These are phyloP conservation scores for Epirrita christyi DNA, from an alignment of 2,888 invertebrate genomes.

Conservation along the genomic window DNA sequence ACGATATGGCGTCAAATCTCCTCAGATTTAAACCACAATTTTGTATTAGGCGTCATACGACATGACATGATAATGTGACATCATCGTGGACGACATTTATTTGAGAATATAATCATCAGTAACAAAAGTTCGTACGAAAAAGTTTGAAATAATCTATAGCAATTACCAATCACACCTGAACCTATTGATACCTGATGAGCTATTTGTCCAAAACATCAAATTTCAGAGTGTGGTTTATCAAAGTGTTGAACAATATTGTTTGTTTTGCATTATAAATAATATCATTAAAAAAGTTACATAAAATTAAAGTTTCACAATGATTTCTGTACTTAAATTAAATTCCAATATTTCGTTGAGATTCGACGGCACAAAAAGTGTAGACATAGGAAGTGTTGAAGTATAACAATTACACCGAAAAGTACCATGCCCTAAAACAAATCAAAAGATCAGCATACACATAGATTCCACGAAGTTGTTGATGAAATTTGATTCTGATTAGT, in stretches of 20 bases:
- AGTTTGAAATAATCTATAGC: too few species aligned
- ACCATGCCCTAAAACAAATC: slow-evolving; percentile 43
- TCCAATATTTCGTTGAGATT: slow-evolving; percentile 40
- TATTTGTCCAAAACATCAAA: too few species aligned
- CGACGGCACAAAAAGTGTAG: slow-evolving; percentile 32
- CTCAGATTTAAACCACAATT: too few species aligned
- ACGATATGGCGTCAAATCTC: too few species aligned
- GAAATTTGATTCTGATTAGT: slow-evolving; percentile 13
- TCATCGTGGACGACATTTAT: too few species aligned
- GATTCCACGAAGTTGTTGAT: not conserved
- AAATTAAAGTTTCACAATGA: not conserved
- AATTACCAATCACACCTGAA: too few species aligned
- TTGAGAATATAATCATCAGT: too few species aligned
- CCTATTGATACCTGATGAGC: too few species aligned
- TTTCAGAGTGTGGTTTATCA: too few species aligned
- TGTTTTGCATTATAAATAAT: not conserved
- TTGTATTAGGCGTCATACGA: too few species aligned
- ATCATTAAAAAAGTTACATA: not conserved
- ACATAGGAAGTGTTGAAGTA: slow-evolving; percentile 31
- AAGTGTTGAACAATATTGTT: not conserved
- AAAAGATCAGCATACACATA: slow-evolving; percentile 29
- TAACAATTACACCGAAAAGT: slow-evolving; percentile 40
- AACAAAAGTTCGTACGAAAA: too few species aligned
- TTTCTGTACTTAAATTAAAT: slow-evolving; percentile 3
- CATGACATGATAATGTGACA: too few species aligned